phyloP scores from a whole-genome alignment of 1,140 invertebrate species.

The Ladona fulva region DNA sequence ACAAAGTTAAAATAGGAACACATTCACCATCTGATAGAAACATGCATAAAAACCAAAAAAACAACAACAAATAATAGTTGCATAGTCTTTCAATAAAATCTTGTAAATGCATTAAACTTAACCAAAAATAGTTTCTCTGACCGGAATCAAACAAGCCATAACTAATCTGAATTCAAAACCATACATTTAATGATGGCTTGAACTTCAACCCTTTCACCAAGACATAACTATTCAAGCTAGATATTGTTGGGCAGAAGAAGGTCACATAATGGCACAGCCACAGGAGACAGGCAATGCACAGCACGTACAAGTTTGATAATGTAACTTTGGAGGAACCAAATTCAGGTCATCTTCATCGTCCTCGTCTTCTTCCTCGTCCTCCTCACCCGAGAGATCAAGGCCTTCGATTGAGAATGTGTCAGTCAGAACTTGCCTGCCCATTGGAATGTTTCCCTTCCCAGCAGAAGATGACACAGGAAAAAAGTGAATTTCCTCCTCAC shows the following conservation, averaged over 20 bases:
- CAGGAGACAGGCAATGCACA: not conserved
- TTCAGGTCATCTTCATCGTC: not conserved
- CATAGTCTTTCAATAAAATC: not conserved
- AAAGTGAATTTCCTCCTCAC: not conserved
- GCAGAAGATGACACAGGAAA: not conserved
- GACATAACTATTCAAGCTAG: not conserved
- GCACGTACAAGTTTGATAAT: not conserved
- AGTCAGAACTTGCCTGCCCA: not conserved
- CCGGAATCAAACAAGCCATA: not conserved
- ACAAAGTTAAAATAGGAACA: not conserved
- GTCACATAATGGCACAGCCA: not conserved
- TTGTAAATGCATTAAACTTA: not conserved
- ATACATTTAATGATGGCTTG: not conserved
- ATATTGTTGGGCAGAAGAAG: not conserved
- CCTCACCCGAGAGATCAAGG: not conserved
- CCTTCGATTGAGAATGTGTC: not conserved
- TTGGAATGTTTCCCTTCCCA: not conserved
- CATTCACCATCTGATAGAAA: not conserved
- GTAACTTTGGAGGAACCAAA: slow-evolving; percentile 4
- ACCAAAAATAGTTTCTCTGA: not conserved
- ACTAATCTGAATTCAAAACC: not conserved
- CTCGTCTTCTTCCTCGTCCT: not conserved
- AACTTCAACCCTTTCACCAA: not conserved
- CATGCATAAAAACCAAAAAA: not conserved
- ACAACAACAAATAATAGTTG: too few relatives aligned